Evolutionary conservation across 2,797 vertebrate genomes (phyloP).

Genomic region (Cirrhinus molitorella): DNA sequence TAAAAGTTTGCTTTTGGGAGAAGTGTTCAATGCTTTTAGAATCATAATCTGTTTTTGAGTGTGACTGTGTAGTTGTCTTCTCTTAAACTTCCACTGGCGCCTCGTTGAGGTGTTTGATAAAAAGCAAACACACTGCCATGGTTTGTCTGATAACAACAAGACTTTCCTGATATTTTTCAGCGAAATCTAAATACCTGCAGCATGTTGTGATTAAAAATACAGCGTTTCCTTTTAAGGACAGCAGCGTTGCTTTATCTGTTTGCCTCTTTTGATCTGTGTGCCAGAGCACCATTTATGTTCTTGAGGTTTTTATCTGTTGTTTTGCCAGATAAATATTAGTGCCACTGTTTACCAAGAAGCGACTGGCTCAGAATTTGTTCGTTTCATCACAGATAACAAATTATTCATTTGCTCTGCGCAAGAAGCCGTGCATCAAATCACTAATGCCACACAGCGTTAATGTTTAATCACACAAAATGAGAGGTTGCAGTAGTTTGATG

Average conservation of each 20-base stretch:
- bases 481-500: constrained; percentile 13
- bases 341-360: constrained; percentile 30
- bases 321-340: constrained; percentile 37
- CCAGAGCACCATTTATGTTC: constrained; percentile 34
- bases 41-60: not conserved
- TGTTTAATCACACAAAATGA: constrained; percentile 46
- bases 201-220: constrained; percentile 32
- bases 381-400: constrained; percentile 54
- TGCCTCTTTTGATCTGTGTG: constrained; percentile 36
- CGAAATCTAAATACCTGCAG: not conserved
- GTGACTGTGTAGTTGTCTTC: constrained; percentile 1
- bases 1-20: constrained; percentile 23
- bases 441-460: constrained; percentile 48
- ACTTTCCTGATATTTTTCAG: constrained; percentile 7
- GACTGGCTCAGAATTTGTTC: constrained; percentile 37
- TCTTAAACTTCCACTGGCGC: not conserved
- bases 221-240: constrained; percentile 33
- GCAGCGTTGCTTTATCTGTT: constrained; percentile 35
- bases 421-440: constrained; percentile 35
- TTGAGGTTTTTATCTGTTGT: constrained; percentile 37
- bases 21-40: constrained; percentile 2
- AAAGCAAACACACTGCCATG: not conserved
- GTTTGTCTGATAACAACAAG: constrained; percentile 1
- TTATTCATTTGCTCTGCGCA: constrained; percentile 50
- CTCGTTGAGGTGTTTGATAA: not conserved